A percentile compares a stretch with the other conserved stretches of the same genome.
phyloP scores from a whole-genome alignment of 2,113 vertebrate genomes.

The Atrichornis clamosus region DNA sequence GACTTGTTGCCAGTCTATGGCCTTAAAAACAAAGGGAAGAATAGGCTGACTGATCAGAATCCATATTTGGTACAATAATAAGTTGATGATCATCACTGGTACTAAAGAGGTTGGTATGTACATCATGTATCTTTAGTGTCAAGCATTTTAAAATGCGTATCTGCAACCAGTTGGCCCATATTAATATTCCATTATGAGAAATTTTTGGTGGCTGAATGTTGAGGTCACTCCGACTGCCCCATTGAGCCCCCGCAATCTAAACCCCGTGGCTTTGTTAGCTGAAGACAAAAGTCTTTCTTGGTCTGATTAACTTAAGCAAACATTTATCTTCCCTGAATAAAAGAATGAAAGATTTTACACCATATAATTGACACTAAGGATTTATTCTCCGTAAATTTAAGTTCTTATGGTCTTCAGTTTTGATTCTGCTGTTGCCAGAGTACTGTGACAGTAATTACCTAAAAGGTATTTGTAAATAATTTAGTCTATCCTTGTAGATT shows the following conservation, averaged over 20 bases:
- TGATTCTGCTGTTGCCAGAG: background rate
- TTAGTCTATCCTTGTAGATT: background rate
- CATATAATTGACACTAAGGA: background rate
- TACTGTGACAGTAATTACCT: background rate
- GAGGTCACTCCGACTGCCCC: too few relatives aligned
- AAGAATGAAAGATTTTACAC: background rate
- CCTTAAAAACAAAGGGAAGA: background rate
- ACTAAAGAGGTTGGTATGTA: background rate
- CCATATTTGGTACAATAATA: background rate
- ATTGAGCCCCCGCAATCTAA: too few relatives aligned
- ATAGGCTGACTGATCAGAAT: background rate
- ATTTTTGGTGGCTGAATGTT: background rate
- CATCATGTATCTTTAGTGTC: background rate
- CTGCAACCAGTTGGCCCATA: background rate
- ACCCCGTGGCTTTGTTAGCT: too few relatives aligned
- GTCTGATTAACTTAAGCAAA: background rate
- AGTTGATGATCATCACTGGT: background rate
- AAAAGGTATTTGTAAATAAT: background rate
- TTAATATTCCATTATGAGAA: background rate
- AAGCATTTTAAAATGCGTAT: background rate
- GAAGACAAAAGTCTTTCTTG: background rate
- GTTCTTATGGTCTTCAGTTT: background rate
- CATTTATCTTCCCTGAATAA: background rate
- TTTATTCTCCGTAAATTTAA: background rate
- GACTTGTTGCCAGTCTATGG: background rate